Conservation (phyloP, 2,797 vertebrate species). For the Scolopax bukidnonensis region DNA sequence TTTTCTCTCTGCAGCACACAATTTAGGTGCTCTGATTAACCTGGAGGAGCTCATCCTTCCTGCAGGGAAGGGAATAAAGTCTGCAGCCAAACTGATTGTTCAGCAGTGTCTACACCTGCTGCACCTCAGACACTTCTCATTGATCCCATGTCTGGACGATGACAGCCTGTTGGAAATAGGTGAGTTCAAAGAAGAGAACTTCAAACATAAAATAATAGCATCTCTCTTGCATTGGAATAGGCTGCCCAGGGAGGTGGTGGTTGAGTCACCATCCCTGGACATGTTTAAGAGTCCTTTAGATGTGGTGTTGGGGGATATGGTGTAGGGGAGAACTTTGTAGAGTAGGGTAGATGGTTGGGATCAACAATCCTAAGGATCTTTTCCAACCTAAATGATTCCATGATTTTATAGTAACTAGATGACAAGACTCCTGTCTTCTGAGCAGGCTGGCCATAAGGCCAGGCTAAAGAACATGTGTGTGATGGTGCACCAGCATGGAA, state of each 20-base stretch:
- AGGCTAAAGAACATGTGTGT: background rate
- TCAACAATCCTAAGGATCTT: too few species aligned
- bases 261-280: too few species aligned
- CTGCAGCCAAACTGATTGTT: conserved; percentile 1
- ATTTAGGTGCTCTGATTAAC: conserved; percentile 3
- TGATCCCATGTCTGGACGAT: conserved; percentile 6
- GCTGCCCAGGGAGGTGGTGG: too few species aligned
- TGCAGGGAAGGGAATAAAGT: background rate
- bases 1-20: background rate
- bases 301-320: too few species aligned
- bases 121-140: background rate
- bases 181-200: background rate
- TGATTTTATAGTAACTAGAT: too few species aligned
- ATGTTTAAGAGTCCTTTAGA: too few species aligned
- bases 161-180: conserved; percentile 47
- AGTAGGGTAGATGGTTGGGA: too few species aligned
- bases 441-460: background rate
- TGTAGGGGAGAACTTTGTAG: too few species aligned
- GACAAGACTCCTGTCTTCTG: too few species aligned
- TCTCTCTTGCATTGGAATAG: background rate
- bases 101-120: conserved; percentile 29
- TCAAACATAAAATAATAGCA: background rate
- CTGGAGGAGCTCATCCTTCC: conserved; percentile 55
- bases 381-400: too few species aligned
- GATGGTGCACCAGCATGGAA: too few species aligned